A percentile compares a stretch with the other conserved stretches of the same genome.
Evolutionary conservation across 2,113 vertebrate genomes (phyloP).

Genomic region (Vicugna pacos): DNA sequence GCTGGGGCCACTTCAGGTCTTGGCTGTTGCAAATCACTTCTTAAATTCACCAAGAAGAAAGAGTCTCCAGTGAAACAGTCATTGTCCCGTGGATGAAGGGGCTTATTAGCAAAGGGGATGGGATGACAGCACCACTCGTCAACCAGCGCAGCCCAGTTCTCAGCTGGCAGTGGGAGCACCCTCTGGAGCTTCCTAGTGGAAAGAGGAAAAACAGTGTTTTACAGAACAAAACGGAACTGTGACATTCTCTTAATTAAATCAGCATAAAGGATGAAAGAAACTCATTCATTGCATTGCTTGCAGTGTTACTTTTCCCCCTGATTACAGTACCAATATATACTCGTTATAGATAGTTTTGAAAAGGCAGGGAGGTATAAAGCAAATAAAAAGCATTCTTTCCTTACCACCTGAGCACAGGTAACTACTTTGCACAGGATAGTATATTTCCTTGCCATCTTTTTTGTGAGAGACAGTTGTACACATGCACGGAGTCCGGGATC

Average conservation of each 20-base stretch:
- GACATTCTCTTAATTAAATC: constrained; percentile 49
- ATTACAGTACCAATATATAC: constrained; percentile 24
- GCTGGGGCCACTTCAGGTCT: constrained; percentile 61
- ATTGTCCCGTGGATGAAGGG: constrained; percentile 90
- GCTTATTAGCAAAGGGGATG: constrained; percentile 92
- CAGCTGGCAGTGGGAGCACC: constrained; percentile 94
- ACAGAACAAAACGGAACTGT: constrained; percentile 34
- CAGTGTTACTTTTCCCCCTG: neutral
- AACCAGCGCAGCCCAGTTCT: constrained; percentile 95
- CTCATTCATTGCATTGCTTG: neutral
- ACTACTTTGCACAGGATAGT: neutral
- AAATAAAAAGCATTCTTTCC: constrained; percentile 1
- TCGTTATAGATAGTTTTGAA: neutral
- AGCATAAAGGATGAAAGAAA: constrained; percentile 36
- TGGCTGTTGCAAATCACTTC: constrained; percentile 65
- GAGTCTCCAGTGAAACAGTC: constrained; percentile 96
- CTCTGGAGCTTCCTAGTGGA: constrained; percentile 90
- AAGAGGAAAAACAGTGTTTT: constrained; percentile 33
- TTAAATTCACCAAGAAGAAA: constrained; percentile 91
- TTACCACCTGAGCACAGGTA: neutral
- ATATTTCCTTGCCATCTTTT: neutral
- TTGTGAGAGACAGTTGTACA: neutral
- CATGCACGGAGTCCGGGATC: neutral
- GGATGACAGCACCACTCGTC: constrained; percentile 99
- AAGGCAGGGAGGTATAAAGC: neutral